Conservation (phyloP, 1,140 invertebrate species). For the Sitophilus oryzae region DNA sequence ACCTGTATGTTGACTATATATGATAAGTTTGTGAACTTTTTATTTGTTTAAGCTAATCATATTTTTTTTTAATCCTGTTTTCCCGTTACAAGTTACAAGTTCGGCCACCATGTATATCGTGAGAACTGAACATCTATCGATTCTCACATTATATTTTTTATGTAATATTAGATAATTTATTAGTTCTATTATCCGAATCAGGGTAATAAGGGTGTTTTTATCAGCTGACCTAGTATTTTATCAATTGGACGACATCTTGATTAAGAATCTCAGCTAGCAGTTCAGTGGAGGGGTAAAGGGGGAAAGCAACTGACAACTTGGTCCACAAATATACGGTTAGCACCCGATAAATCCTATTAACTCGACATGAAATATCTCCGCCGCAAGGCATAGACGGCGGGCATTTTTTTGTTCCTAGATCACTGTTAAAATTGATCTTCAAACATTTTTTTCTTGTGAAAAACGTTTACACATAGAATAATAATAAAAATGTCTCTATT, state of each 20-base stretch:
- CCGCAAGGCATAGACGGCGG: conserved; percentile 15
- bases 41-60: no score
- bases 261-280: conserved; percentile 17
- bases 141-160: no score
- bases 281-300: conserved; percentile 12
- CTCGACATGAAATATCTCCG: conserved; percentile 22
- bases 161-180: no score
- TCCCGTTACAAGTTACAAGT: no score
- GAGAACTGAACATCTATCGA: no score
- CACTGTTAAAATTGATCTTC: conserved; percentile 7
- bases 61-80: no score
- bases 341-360: conserved; percentile 25
- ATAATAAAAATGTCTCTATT: no score
- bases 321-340: conserved; percentile 26
- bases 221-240: conserved; percentile 12
- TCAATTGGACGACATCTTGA: conserved; percentile 16
- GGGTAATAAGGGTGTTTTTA: not conserved
- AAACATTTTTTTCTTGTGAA: conserved; percentile 1
- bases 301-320: conserved; percentile 19
- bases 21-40: no score
- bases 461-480: no score
- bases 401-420: conserved; percentile 10
- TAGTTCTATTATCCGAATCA: no score
- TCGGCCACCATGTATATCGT: no score
- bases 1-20: no score